Base-by-base conservation (phyloP, 2,797 vertebrate species). In the Dallia pectoralis region DNA sequence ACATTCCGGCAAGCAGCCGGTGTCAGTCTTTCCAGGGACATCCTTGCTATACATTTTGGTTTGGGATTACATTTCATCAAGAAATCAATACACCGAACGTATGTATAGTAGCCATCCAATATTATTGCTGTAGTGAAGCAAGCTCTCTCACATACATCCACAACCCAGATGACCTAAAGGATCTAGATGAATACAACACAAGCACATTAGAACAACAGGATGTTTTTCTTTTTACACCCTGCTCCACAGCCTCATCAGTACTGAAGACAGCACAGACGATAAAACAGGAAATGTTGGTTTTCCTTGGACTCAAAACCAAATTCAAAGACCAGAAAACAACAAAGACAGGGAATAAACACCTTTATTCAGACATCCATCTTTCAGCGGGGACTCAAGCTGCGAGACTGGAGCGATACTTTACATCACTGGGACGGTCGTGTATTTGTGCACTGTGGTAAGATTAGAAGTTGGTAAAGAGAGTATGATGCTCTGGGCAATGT, bases 161-260 rank as follows among this genome's bases (percentile, higher is more conserved):
- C 4, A 32, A 16, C 30, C 22, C 49, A 71, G 59, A 48, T 36
- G 18, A 29, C 62, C n/a, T 4, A 4, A 6, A 18, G 19, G 27
- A 1, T 53, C 4, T 27, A 2, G 18, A 47, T 70, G 47, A 32
- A 8, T 47, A 25, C 18, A 65, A 53, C 36, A 62, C 25, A 25
- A 47, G 67, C 67, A 56, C 16, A 16, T 30, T 12, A 29, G 22
- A 63, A 75, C 78, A 84, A 84, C 85, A 85, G 85, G 83, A 88
- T 80, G 69, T 44, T 1, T 70, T n/a, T 25, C 33, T 29, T 70
- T 62, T 71, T 15, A 73, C 61, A 70, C 59, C 74, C 71, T 76
- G 8, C 22, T 32, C 63, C 30, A 22, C 4, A 44, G 15, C 12
- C 1, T 49, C 76, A 72, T 80, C 77, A 74, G 74, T 79, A 11